phyloP scores from a whole-genome alignment of 2,888 invertebrate genomes.

The Taenaris catops region DNA sequence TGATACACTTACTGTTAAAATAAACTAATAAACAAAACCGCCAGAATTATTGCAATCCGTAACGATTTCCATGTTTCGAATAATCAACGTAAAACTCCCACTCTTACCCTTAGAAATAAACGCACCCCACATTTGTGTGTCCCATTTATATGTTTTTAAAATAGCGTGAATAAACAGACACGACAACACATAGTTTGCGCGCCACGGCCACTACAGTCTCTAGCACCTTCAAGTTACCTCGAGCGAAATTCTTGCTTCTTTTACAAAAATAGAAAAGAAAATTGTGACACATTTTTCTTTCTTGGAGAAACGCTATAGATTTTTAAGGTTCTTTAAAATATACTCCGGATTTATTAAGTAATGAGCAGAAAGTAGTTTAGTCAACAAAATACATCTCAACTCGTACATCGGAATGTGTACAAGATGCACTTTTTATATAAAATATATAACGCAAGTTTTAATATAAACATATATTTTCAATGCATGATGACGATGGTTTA shows the following conservation, averaged over 20 bases:
- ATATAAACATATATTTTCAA: too few species aligned
- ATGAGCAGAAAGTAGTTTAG: conserved; percentile 4
- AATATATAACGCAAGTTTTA: too few species aligned
- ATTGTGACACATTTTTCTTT: conserved; percentile 30
- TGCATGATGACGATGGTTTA: too few species aligned
- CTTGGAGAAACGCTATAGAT: conserved; percentile 21
- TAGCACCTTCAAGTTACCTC: conserved; percentile 49
- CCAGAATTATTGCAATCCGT: too few species aligned
- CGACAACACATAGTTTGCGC: conserved; percentile 45
- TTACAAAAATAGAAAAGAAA: conserved; percentile 31
- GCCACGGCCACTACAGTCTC: conserved; percentile 44
- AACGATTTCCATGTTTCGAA: background rate
- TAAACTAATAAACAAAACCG: too few species aligned
- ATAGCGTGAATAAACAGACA: conserved; percentile 28
- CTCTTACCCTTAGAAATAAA: conserved; percentile 5
- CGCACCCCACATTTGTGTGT: conserved; percentile 10
- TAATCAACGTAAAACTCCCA: conserved; percentile 3
- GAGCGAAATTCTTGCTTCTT: conserved; percentile 34
- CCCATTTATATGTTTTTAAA: conserved; percentile 27
- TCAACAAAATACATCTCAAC: background rate
- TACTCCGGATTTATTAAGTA: conserved; percentile 10
- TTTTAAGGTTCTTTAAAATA: conserved; percentile 21
- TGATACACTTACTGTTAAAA: too few species aligned
- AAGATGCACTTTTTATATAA: background rate
- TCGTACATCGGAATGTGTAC: too few species aligned